Conservation (phyloP, 2,113 vertebrate species). For the Cyanoramphus novaezelandiae region DNA sequence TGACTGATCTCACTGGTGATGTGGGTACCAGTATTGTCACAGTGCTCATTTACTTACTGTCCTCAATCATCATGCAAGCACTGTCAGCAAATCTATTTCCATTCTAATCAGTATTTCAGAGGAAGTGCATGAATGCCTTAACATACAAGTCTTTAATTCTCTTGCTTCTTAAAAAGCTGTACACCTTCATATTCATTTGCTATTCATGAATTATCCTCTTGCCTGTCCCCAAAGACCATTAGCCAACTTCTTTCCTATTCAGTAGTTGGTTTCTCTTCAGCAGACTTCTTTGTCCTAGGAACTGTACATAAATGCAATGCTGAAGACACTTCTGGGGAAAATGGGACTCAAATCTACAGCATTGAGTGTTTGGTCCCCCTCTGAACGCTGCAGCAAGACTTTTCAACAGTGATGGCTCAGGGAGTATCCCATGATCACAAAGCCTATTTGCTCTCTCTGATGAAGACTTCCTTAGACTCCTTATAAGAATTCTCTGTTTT, state of each 20-base stretch:
- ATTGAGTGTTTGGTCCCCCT: neutral
- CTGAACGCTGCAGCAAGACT: neutral
- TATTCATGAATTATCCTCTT: neutral
- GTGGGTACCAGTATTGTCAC: neutral
- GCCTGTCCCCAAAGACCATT: neutral
- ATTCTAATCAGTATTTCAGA: neutral
- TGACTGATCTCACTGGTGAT: neutral
- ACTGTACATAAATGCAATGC: neutral
- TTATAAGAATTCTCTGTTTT: neutral
- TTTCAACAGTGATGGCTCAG: neutral
- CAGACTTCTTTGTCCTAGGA: neutral
- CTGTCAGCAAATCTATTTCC: constrained; percentile 6
- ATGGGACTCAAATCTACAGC: neutral
- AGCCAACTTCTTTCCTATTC: neutral
- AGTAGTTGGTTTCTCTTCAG: neutral
- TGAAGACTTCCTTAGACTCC: neutral
- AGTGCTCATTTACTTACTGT: neutral
- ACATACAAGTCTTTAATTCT: neutral
- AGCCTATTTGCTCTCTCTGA: neutral
- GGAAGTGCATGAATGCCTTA: neutral
- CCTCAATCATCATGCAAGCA: neutral
- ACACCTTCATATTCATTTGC: neutral
- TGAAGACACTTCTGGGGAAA: neutral
- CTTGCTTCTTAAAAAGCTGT: neutral
- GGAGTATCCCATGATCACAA: neutral